Percentiles rank a stretch among this genome's conserved stretches.
Evolutionary conservation across 2,797 vertebrate species (phyloP).

Genomic region (Xenops minutus): DNA sequence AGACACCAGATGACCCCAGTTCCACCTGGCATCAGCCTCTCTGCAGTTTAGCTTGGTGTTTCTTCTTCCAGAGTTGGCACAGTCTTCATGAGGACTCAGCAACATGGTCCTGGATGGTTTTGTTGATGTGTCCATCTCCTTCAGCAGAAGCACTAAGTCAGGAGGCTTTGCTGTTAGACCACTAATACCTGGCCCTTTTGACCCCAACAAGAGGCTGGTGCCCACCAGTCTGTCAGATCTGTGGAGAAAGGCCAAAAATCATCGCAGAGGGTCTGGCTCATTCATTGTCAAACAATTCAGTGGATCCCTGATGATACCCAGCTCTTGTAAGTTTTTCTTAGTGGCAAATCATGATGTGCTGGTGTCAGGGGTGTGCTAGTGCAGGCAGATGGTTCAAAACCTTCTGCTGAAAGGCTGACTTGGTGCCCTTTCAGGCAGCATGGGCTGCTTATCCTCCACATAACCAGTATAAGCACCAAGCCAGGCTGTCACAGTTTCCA

Average conservation of each 20-base stretch:
- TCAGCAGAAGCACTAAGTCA: not conserved
- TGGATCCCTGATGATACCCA: not conserved
- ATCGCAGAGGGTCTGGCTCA: not conserved
- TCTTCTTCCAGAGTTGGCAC: not conserved
- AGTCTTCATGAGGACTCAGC: not conserved
- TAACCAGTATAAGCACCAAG: accelerated
- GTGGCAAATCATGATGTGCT: not conserved
- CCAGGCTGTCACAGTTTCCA: not conserved
- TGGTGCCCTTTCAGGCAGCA: not conserved
- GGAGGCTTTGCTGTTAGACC: not conserved
- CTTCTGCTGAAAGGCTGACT: not conserved
- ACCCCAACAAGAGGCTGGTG: not conserved
- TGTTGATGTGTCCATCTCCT: accelerated
- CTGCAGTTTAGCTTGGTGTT: not conserved
- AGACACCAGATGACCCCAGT: accelerated
- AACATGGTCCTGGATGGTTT: not conserved
- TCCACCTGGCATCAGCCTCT: not conserved
- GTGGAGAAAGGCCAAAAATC: not conserved
- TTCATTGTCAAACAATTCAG: not conserved
- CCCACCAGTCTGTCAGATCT: not conserved
- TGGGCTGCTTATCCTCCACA: accelerated
- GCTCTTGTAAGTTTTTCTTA: not conserved
- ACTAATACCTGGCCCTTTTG: not conserved
- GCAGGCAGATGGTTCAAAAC: not conserved
- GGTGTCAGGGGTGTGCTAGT: not conserved